phyloP scores from a whole-genome alignment of 2,797 vertebrate genomes.

The Cynodonichthys magdalenae region DNA sequence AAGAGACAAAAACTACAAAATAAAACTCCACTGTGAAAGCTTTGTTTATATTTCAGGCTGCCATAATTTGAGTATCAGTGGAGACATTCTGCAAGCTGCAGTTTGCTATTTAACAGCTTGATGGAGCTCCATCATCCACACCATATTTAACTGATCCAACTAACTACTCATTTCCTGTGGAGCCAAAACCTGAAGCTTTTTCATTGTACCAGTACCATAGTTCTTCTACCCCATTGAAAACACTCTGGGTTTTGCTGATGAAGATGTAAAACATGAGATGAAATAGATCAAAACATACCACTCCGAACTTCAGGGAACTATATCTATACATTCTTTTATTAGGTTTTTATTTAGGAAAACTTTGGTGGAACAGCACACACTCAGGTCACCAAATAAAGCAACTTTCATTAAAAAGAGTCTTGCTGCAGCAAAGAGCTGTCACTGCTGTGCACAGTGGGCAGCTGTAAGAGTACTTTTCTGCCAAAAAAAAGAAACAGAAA shows the following conservation, averaged over 20 bases:
- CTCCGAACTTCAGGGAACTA: no score
- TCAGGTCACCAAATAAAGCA: constrained; percentile 23
- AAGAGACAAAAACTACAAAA: no score
- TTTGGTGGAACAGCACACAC: constrained; percentile 14
- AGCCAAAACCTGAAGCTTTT: not conserved
- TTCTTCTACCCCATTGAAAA: no score
- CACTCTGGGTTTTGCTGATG: no score
- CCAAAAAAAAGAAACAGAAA: constrained; percentile 22
- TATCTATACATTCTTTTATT: no score
- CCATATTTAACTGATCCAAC: not conserved
- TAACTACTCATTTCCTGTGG: not conserved
- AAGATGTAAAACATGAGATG: no score
- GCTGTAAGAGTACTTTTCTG: constrained; percentile 34
- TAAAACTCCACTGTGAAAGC: no score
- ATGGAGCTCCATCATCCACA: not conserved
- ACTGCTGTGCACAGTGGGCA: constrained; percentile 17
- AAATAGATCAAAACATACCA: no score
- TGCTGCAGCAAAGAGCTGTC: constrained; percentile 18
- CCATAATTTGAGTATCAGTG: no score
- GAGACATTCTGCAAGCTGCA: not conserved
- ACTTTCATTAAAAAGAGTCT: constrained; percentile 19
- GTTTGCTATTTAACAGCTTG: not conserved
- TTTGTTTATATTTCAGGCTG: no score
- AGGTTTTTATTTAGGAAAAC: constrained; percentile 4
- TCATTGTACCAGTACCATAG: not conserved